Base-by-base conservation (phyloP, 1,140 invertebrate species). In the Trichonephila inaurata region DNA sequence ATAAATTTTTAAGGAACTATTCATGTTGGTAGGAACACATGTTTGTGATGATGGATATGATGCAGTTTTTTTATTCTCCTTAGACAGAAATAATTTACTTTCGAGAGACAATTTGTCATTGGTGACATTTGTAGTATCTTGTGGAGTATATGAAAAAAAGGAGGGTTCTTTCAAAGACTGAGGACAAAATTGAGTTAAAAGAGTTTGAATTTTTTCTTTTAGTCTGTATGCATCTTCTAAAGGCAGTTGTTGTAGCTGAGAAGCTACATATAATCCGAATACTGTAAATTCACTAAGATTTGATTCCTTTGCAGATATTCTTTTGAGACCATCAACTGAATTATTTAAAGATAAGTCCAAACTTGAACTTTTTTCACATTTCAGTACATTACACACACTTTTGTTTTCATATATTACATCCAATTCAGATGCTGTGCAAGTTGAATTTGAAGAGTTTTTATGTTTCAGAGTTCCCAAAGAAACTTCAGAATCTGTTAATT, bases 251-350 rank as follows among this genome's bases (percentile, higher is more conserved):
- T 77, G 72, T 18, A 77, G 33, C 33, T 77, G 72, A 40, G 72
- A 77, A 33, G 72, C 72, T 33, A 77, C 28, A 77, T 77, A 77
- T 18, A 77, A 28, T 77, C 72, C 72, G 33, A 77, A 77, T 33
- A 77, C 18, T 77, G 72, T 77, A 40, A 77, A 77, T 77, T 77
- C 72, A 40, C 72, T 18, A 14, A 77, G 28, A 40, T 77, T 77
- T 77, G 72, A 77, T 77, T 77, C 72, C 5, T 77, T 28, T 18
- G 72, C 72, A 1, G 72, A 77, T 77, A 77, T 77, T 77, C 18
- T 77, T 77, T 77, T 77, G 3, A 77, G 72, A 7, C 72, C 72
- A 33, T 77, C 72, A 18, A 77, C 28, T 18, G 24, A 12, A 24
- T 69, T 77, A 77, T 77, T 77, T 12, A 77, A 77, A 77, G 28